Base-by-base conservation (phyloP, 2,113 vertebrate genomes). In the Gadus chalcogrammus region DNA sequence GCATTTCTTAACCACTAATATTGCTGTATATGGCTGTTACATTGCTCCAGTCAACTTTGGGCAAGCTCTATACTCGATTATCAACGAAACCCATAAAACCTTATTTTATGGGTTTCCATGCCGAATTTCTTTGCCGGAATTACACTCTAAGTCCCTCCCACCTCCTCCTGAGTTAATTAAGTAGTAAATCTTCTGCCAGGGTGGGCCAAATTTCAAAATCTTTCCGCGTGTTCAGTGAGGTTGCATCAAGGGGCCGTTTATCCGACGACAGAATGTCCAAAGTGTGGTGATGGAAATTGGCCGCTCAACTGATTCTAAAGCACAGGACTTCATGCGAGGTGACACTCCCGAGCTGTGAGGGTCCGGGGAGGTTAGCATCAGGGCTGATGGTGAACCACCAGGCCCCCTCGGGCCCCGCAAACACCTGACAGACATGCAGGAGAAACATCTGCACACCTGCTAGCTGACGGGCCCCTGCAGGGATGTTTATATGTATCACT, bases 391-490 rank as follows among this genome's bases (percentile, higher is more conserved):
- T 75, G 79, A 71, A 72, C 74, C 16, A 58, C 12, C 48, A 60
- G 66, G 17, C 22, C 62, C 80, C 75, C 77, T 53, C 27, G 15
- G 28, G 67, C 76, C 72, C n/a, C 64, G 84, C 5, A n/a, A 9
- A n/a, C n/a, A 79, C 75, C 82, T 86, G 73, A 4, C 17, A 85
- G 89, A 81, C 83, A 87, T 75, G 79, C 84, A 48, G 42, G 11
- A 13, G 42, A 48, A 77, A 74, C 22, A 82, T 86, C 80, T 83
- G 72, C 83, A 85, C 88, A 90, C 89, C 88, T 90, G 72, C 13
- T 78, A 70, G 42, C 42, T 81, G 79, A 72, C 87, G 88, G 88
- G 88, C 88, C 80, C 88, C 88, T 80, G 82, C 76, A 82, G 86
- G 79, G 67, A 80, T 35, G 15, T 13, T 70, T 55, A 69, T 75